These are phyloP conservation scores for Macrotus californicus DNA, from an alignment of 2,113 vertebrate genomes.

Conservation along the genomic window DNA sequence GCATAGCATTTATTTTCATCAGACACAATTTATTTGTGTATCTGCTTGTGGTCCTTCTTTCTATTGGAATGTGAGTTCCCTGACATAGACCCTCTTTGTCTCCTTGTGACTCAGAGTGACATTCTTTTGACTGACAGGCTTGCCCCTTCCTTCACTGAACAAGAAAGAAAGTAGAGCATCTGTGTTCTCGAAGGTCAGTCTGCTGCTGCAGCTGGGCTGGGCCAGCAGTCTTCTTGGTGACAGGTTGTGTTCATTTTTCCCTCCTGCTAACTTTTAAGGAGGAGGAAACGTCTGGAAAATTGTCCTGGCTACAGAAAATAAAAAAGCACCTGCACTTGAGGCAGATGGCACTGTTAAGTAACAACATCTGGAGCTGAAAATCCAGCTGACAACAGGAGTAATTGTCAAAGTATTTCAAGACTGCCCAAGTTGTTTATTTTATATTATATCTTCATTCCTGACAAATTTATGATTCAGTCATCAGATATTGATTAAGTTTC, in stretches of 20 bases:
- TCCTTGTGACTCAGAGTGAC: background rate
- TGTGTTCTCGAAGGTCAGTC: background rate
- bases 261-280: background rate
- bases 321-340: background rate
- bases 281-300: constrained; percentile 45
- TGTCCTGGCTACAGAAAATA: constrained; percentile 14
- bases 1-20: background rate
- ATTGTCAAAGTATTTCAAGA: constrained; percentile 69
- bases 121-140: background rate
- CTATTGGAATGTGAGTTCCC: background rate
- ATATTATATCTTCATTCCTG: background rate
- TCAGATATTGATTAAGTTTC: background rate
- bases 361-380: constrained; percentile 71
- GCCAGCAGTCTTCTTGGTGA: background rate
- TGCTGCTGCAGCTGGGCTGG: background rate
- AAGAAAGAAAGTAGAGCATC: background rate
- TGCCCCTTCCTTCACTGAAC: background rate
- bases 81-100: background rate
- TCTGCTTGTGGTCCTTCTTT: background rate
- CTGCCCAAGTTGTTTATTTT: constrained; percentile 34
- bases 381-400: constrained; percentile 39
- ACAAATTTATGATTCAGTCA: background rate
- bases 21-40: background rate
- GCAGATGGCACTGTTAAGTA: constrained; percentile 65
- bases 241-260: background rate